Evolutionary conservation across 2,113 vertebrate genomes (phyloP), one percentile per base, ranked within the genome.

Genomic region (Crotalus horridus): DNA sequence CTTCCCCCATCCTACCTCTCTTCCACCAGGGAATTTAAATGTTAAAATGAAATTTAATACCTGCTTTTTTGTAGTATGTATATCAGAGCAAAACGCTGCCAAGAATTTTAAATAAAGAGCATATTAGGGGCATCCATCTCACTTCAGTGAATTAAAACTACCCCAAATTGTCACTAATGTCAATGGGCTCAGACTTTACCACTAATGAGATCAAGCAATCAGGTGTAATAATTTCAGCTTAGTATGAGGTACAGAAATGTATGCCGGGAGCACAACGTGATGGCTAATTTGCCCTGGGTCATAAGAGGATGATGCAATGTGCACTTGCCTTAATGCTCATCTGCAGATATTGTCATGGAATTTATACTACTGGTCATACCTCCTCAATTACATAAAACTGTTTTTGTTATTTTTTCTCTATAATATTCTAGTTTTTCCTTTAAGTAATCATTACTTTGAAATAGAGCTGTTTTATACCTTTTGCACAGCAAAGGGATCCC

Each of bases 401-500:
- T 92, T 43, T 23, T 59, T 58, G 33, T 85, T 21, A 8, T 23
- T 55, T 88, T 87, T 87, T 51, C 26, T 46, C 5, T 58, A 48
- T 33, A 51, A 53, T 15, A n/a, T 48, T 69, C 20, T n/a, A 4
- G 13, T 43, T 89, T 59, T 88, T 17, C 17, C 46, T 90, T 48
- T 90, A 23, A 86, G 53, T 81, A 85, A 86, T 89, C 55, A 89
- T n/a, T 59, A 85, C 9, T 89, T 39, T 21, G 29, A 92, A 93
- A 90, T 69, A 90, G 58, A 92, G 10, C 23, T 92, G 69, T 92
- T 90, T 93, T 69, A 46, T 97, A 99, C 99, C 99, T 99, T 99
- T 97, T 99, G 99, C 96, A 99, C 97, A 89, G 99, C 99, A 98
- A 99, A 99, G 58, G 99, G 99, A 97, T 99, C 99, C 97, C 99